Evolutionary conservation across 2,797 vertebrate genomes (phyloP).

Genomic region (Sebastes hopkinsi): DNA sequence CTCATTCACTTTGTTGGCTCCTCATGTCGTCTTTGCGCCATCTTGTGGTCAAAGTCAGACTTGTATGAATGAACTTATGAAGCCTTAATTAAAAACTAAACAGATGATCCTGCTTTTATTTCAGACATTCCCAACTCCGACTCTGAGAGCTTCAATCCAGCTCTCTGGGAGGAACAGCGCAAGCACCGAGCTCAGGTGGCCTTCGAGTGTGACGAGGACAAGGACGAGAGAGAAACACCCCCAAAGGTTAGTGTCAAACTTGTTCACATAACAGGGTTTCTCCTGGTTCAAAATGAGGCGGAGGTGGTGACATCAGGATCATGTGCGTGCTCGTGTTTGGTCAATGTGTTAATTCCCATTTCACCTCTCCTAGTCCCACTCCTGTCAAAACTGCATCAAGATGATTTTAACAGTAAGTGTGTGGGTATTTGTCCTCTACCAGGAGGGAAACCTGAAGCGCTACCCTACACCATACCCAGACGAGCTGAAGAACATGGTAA

Average conservation of each 20-base stretch:
- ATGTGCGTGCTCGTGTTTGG: too few relatives aligned
- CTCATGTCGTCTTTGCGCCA: constrained; percentile 40
- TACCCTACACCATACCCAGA: constrained; percentile 98
- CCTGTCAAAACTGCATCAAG: not conserved
- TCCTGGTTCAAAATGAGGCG: too few relatives aligned
- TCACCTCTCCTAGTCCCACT: not conserved
- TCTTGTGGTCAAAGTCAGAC: constrained; percentile 54
- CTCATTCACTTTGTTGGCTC: not conserved
- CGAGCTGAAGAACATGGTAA: constrained; percentile 99
- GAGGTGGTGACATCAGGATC: too few relatives aligned
- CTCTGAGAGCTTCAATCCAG: constrained; percentile 98
- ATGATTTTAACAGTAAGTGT: not conserved
- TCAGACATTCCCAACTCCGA: constrained; percentile 90
- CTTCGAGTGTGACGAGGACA: constrained; percentile 98
- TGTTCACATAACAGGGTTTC: not conserved
- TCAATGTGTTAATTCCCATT: not conserved
- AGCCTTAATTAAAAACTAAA: not conserved
- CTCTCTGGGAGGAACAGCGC: constrained; percentile 96
- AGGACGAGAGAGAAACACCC: constrained; percentile 94
- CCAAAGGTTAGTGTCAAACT: constrained; percentile 85
- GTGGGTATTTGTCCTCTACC: not conserved
- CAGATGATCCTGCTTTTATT: not conserved
- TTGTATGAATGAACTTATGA: not conserved
- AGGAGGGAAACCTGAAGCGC: constrained; percentile 98
- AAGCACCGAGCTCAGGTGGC: constrained; percentile 98